Evolutionary conservation across 1,140 invertebrate species (phyloP).

Genomic region (Aricia agestis): DNA sequence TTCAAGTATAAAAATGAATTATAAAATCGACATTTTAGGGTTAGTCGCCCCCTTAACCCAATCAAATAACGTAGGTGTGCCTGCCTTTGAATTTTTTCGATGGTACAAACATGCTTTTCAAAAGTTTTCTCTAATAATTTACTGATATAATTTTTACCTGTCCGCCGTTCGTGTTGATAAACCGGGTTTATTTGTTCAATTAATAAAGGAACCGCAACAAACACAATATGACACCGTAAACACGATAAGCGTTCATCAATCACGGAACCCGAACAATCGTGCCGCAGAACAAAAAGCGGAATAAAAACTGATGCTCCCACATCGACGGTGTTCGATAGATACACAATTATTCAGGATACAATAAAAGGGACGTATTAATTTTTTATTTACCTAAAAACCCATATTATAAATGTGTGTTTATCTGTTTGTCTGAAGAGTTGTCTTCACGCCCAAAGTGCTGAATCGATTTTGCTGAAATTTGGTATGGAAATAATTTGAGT

Average conservation of each 20-base stretch:
- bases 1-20: no score
- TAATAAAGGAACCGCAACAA: slow-evolving; percentile 12
- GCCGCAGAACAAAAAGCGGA: slow-evolving; percentile 10
- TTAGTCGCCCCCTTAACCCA: no score
- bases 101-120: background rate
- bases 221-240: slow-evolving; percentile 14
- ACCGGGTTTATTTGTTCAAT: slow-evolving; percentile 12
- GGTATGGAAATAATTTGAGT: no score
- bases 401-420: no score
- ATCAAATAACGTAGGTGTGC: no score
- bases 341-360: background rate
- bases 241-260: slow-evolving; percentile 16
- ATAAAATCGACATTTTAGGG: no score
- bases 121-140: background rate
- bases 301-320: slow-evolving; percentile 7
- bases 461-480: no score
- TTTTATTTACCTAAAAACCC: no score
- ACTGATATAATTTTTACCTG: slow-evolving; percentile 10
- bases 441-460: no score
- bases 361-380: no score
- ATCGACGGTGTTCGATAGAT: background rate
- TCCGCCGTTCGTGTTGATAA: background rate
- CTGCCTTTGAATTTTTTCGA: no score
- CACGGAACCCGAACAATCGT: slow-evolving; percentile 4
- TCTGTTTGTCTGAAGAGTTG: no score